phyloP scores from a whole-genome alignment of 2,797 vertebrate genomes.

The Macropodus opercularis region DNA sequence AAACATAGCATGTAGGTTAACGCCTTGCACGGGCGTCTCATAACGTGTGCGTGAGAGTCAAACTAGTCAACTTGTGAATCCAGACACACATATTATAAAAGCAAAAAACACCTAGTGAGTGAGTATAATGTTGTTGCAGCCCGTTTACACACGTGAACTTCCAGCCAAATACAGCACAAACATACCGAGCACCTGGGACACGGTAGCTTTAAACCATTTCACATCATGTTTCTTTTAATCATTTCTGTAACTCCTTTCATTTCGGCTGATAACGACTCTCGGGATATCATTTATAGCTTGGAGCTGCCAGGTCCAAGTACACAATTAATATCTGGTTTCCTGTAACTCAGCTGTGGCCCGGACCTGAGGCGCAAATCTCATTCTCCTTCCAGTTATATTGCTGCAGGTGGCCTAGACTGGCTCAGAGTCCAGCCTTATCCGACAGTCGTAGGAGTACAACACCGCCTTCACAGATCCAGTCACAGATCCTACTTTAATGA shows the following conservation, averaged over 20 bases:
- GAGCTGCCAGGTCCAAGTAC: neutral
- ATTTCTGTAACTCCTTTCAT: neutral
- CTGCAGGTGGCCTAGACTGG: neutral
- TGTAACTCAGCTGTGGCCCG: neutral
- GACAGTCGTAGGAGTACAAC: no score
- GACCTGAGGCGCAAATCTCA: neutral
- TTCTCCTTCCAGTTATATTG: no score
- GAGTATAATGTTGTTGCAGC: neutral
- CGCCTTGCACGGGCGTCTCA: neutral
- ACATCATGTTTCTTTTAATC: neutral
- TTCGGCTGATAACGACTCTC: neutral
- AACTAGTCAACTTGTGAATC: no score
- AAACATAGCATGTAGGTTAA: neutral
- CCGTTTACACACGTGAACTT: constrained; percentile 23
- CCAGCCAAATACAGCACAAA: neutral
- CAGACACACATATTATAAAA: neutral
- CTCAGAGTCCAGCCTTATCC: constrained; percentile 14
- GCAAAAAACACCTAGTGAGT: constrained; percentile 9
- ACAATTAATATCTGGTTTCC: neutral
- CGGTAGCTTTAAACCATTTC: neutral
- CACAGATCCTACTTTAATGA: no score
- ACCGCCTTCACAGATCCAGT: no score
- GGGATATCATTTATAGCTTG: neutral
- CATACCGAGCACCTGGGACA: neutral
- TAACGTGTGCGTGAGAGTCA: neutral